phyloP scores from a whole-genome alignment of 1,140 invertebrate species.

The Saccostrea cuccullata region DNA sequence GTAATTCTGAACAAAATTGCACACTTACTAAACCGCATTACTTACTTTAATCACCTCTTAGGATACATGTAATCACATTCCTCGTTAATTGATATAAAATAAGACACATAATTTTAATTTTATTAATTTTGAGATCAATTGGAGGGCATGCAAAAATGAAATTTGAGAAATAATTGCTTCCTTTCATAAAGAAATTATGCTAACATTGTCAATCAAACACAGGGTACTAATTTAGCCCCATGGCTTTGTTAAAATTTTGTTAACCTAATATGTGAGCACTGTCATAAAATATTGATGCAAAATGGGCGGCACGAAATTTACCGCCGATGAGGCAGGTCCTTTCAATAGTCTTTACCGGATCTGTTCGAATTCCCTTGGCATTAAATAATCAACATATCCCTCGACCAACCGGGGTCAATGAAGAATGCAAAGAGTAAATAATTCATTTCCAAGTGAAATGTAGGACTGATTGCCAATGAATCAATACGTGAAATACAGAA shows the following conservation, averaged over 20 bases:
- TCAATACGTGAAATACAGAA: not conserved
- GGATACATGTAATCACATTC: too few species aligned
- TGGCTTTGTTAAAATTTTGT: not conserved
- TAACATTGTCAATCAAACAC: not conserved
- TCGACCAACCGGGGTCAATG: not conserved
- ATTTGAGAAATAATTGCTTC: too few species aligned
- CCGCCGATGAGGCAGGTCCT: not conserved
- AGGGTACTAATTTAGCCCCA: not conserved
- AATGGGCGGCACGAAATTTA: conserved; percentile 16
- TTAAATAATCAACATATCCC: not conserved
- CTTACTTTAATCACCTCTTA: too few species aligned
- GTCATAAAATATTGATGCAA: conserved; percentile 5
- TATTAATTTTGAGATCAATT: too few species aligned
- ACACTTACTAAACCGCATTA: too few species aligned
- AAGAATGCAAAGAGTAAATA: not conserved
- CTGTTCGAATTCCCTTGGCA: not conserved
- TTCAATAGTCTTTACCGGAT: not conserved
- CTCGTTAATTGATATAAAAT: too few species aligned
- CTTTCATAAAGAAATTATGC: not conserved
- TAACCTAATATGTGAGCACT: not conserved
- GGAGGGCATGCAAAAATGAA: too few species aligned
- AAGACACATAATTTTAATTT: too few species aligned
- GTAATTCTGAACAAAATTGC: too few species aligned
- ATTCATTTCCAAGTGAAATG: not conserved
- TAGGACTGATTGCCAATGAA: not conserved